phyloP scores from a whole-genome alignment of 2,113 vertebrate genomes.

The Calyptommatus sinebrachiatus region DNA sequence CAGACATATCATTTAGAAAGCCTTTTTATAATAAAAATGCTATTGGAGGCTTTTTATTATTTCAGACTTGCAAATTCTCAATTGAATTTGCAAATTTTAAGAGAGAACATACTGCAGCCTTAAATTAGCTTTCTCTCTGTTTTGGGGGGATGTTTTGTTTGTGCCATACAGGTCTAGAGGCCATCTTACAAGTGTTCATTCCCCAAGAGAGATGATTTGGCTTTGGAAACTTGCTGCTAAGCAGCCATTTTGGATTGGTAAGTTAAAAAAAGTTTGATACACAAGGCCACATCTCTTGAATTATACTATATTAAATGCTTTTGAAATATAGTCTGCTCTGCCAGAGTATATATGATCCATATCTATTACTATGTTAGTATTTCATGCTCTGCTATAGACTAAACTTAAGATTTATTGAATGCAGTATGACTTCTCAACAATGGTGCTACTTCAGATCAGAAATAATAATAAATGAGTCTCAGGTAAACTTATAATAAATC shows the following conservation, averaged over 20 bases:
- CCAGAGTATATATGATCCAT: background rate
- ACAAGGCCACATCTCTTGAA: slow-evolving; percentile 3
- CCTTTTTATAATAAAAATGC: too few species aligned
- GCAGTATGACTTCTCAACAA: background rate
- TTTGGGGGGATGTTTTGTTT: background rate
- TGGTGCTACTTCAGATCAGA: too few species aligned
- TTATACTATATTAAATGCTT: slow-evolving; percentile 15
- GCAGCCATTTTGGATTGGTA: slow-evolving; percentile 74
- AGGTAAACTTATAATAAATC: background rate
- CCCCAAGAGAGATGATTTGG: slow-evolving; percentile 68
- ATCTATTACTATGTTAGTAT: background rate
- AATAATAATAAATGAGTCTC: too few species aligned
- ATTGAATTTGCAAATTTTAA: too few species aligned
- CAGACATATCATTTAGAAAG: too few species aligned
- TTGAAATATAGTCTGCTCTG: background rate
- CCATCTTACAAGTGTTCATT: slow-evolving; percentile 70
- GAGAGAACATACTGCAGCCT: too few species aligned
- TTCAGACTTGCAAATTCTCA: too few species aligned
- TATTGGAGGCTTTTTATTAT: too few species aligned
- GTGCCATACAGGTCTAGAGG: slow-evolving; percentile 68
- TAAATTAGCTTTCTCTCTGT: too few species aligned
- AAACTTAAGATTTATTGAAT: background rate
- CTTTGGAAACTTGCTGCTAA: slow-evolving; percentile 72
- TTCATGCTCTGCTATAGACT: background rate
- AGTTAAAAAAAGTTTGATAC: slow-evolving; percentile 18